Evolutionary conservation across 1,140 invertebrate species (phyloP).

Genomic region (Phenacoccus solenopsis): DNA sequence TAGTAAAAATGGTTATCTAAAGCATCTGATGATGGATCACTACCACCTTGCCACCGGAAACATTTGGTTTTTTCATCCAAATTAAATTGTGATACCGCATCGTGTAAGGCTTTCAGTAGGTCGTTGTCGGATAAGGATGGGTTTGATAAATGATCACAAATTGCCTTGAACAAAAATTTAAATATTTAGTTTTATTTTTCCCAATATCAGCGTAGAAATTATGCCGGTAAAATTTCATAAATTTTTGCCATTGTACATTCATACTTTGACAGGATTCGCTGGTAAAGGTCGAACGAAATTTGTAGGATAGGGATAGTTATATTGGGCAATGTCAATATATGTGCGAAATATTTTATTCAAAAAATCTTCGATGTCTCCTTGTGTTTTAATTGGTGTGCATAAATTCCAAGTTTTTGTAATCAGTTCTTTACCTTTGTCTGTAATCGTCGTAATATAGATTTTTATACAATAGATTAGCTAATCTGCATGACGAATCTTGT

Average conservation of each 20-base stretch:
- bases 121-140: not conserved
- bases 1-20: too few species aligned
- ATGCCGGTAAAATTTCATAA: too few species aligned
- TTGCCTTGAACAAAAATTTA: not conserved
- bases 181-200: too few species aligned
- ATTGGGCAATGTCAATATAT: too few species aligned
- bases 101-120: not conserved
- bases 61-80: not conserved
- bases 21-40: too few species aligned
- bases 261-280: slow-evolving; percentile 64
- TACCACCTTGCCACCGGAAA: not conserved
- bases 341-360: too few species aligned
- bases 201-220: too few species aligned
- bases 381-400: slow-evolving; percentile 49
- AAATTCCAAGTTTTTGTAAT: slow-evolving; percentile 58
- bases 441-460: too few species aligned
- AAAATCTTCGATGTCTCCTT: slow-evolving; percentile 39
- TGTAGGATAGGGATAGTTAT: slow-evolving; percentile 79
- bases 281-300: slow-evolving; percentile 72
- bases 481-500: too few species aligned
- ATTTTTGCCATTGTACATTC: not conserved
- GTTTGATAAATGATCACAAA: not conserved
- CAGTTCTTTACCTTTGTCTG: slow-evolving; percentile 52
- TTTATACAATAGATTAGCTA: too few species aligned
- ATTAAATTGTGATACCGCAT: not conserved